phyloP scores from a whole-genome alignment of 2,888 invertebrate species.

The Parnassius glacialis region DNA sequence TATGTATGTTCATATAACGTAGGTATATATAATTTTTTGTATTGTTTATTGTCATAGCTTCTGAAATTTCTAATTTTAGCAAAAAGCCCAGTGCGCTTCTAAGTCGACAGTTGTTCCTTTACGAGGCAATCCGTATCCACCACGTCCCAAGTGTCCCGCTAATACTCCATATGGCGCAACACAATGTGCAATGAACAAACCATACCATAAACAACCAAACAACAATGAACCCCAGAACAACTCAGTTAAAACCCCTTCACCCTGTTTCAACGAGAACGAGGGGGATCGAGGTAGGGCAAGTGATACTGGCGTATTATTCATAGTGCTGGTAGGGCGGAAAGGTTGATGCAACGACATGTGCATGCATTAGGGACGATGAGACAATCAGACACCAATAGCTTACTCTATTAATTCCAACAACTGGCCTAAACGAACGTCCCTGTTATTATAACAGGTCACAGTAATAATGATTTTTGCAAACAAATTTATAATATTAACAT shows the following conservation, averaged over 20 bases:
- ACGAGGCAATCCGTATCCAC: constrained; percentile 59
- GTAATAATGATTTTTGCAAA: constrained; percentile 10
- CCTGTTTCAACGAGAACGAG: constrained; percentile 9
- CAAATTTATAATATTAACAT: not conserved
- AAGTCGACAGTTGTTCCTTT: constrained; percentile 74
- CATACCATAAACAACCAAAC: constrained; percentile 54
- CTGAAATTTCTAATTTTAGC: constrained; percentile 2
- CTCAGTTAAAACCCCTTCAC: constrained; percentile 14
- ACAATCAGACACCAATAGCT: constrained; percentile 64
- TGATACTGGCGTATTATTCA: constrained; percentile 55
- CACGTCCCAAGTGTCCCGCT: constrained; percentile 74
- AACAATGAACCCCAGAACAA: constrained; percentile 39
- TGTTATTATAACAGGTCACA: constrained; percentile 25
- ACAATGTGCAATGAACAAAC: constrained; percentile 51
- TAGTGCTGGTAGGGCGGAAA: constrained; percentile 65
- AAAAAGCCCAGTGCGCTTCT: constrained; percentile 54
- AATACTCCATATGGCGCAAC: constrained; percentile 78
- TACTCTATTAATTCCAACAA: constrained; percentile 65
- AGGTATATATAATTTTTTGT: no score
- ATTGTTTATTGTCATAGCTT: constrained; percentile 26
- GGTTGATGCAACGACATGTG: constrained; percentile 76
- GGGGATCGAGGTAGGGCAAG: constrained; percentile 38
- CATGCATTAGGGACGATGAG: constrained; percentile 76
- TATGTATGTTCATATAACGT: no score
- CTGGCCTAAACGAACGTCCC: constrained; percentile 45